phyloP scores from a whole-genome alignment of 2,113 vertebrate genomes.

The Albula glossodonta region DNA sequence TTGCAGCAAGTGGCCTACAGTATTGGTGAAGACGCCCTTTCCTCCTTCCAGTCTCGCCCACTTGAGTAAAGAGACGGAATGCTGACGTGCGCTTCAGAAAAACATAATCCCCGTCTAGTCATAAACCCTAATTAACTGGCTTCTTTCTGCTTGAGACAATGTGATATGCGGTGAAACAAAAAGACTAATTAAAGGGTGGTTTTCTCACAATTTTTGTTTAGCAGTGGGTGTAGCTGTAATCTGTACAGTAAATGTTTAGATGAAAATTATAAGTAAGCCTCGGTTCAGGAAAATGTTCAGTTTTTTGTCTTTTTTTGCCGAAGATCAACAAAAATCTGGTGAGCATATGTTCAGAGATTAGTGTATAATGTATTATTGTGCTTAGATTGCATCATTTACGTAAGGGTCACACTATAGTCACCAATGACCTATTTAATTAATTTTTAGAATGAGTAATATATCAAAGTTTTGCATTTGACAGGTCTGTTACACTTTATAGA shows the following conservation, averaged over 20 bases:
- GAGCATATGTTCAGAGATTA: neutral
- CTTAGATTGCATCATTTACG: slow-evolving; percentile 3
- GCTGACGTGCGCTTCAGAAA: slow-evolving; percentile 62
- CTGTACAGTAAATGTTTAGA: neutral
- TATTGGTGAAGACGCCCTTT: slow-evolving; percentile 26
- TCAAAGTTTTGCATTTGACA: neutral
- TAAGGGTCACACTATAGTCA: neutral
- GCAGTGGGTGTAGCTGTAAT: neutral
- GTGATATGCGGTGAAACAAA: neutral
- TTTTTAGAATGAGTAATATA: neutral
- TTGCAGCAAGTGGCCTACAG: slow-evolving; percentile 16
- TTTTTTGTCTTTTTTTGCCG: neutral
- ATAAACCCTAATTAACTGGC: slow-evolving; percentile 59
- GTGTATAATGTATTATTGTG: neutral
- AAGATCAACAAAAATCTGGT: neutral
- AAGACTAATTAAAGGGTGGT: neutral
- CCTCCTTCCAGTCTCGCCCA: neutral
- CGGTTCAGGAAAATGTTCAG: neutral
- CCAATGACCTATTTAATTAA: neutral
- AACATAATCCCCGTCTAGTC: slow-evolving; percentile 66
- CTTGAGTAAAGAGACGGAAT: slow-evolving; percentile 51
- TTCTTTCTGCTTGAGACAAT: slow-evolving; percentile 33
- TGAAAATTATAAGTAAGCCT: neutral
- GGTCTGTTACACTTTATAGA: neutral
- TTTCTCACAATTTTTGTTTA: neutral